Base-by-base conservation (phyloP, 2,113 vertebrate species). In the Mustelus asterias region DNA sequence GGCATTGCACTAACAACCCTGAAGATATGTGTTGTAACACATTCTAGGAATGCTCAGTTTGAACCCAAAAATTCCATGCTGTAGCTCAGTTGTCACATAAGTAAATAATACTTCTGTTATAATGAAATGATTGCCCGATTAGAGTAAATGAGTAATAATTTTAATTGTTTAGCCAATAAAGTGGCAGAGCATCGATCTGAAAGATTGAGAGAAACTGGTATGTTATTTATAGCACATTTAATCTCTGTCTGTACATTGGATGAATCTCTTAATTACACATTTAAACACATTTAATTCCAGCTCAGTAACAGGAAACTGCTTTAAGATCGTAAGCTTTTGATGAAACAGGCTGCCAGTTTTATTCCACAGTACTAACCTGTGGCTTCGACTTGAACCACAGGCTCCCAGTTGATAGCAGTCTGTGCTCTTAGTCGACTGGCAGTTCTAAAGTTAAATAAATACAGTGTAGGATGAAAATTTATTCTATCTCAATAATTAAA, bases 91-190 rank as follows among this genome's bases (percentile, higher is more conserved):
- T 93, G 60, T 93, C 89, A 93, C 33, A 93, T n/a, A 18, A 93
- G 58, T 92, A 63, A 92, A 65, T 65, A 92, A 37, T 92, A 65
- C 60, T 93, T 93, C 33, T 65, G 89, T 10, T 93, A 22, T 93
- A 93, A 67, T 93, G 58, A 93, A 93, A 10, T 93, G 89, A 93
- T 93, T 93, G 58, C 60, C 63, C 65, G 89, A n/a, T 93, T 93
- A 37, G 89, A 93, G n/a, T 65, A 93, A 93, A 93, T 93, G 29
- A 37, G n/a, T 93, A 93, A 90, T 90, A 58, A 65, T 93, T 93
- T 93, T 93, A 93, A 65, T 93, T 93, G 58, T 65, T 93, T 65
- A 93, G 89, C 33, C 89, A 93, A 93, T 93, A 93, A 93, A 93
- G 60, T 65, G n/a, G 89, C 89, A 93, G 18, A 67, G 89, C 14